Evolutionary conservation across 2,888 invertebrate species (phyloP).

Genomic region (Rhagonycha fulva): DNA sequence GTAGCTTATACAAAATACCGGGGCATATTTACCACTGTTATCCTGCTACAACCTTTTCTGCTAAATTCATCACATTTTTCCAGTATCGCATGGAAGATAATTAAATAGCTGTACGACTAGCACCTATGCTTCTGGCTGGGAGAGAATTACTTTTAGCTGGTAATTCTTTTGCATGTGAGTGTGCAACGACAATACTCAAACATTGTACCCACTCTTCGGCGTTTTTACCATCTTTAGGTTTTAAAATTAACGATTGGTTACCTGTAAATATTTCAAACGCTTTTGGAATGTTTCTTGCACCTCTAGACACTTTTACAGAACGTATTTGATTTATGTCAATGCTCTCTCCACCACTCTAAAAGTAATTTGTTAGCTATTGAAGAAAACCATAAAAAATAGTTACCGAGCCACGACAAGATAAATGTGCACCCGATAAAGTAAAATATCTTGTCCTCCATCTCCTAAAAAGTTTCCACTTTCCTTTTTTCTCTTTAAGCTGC

Average conservation of each 20-base stretch:
- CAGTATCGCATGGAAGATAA: constrained; percentile 2
- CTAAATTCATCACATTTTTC: background rate
- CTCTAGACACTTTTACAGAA: constrained; percentile 90
- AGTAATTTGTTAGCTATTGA: constrained; percentile 27
- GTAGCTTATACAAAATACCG: background rate
- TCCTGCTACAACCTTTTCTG: background rate
- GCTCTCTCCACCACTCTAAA: constrained; percentile 80
- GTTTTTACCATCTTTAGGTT: constrained; percentile 92
- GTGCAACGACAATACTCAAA: constrained; percentile 89
- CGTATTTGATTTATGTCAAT: constrained; percentile 93
- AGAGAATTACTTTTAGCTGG: constrained; percentile 57
- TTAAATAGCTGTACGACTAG: constrained; percentile 51
- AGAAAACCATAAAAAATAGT: constrained; percentile 48
- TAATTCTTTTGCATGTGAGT: constrained; percentile 71
- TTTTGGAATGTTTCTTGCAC: constrained; percentile 90
- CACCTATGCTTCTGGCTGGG: constrained; percentile 54
- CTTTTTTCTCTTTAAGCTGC: constrained; percentile 89
- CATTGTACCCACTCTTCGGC: constrained; percentile 97
- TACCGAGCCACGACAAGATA: constrained; percentile 84
- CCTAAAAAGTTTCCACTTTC: constrained; percentile 87
- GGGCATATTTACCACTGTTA: background rate
- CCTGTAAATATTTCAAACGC: constrained; percentile 97
- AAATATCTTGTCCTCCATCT: constrained; percentile 94
- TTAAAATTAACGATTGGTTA: constrained; percentile 88
- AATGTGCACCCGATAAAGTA: constrained; percentile 88